A percentile compares a stretch with the other conserved stretches of the same genome.
Evolutionary conservation across 2,113 vertebrate species (phyloP).

Genomic region (Lathamus discolor): DNA sequence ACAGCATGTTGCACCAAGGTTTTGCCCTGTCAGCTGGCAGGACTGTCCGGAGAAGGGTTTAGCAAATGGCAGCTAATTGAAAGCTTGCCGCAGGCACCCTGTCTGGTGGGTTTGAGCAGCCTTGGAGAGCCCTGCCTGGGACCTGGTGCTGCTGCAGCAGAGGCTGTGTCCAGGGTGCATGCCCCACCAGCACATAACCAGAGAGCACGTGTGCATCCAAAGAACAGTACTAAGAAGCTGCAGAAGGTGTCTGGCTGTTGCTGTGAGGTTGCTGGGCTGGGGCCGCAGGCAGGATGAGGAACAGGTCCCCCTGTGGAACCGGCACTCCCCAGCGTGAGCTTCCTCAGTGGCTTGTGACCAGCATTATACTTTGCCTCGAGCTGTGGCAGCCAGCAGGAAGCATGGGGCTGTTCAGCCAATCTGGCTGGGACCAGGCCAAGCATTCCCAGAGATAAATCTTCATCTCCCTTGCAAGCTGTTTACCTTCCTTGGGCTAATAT

Average conservation of each 20-base stretch:
- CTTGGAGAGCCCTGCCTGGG: background rate
- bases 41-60: background rate
- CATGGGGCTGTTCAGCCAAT: background rate
- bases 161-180: rapidly evolving
- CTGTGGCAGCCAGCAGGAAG: background rate
- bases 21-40: background rate
- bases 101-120: background rate
- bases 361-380: background rate
- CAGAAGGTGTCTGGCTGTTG: background rate
- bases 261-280: background rate
- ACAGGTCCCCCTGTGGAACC: rapidly evolving
- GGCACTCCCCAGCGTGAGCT: background rate
- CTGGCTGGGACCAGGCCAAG: conserved; percentile 21
- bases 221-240: background rate
- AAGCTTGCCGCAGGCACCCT: background rate
- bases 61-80: background rate
- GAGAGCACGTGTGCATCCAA: background rate
- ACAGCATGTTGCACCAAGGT: background rate
- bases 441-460: conserved; percentile 55
- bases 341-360: background rate
- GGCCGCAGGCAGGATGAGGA: background rate
- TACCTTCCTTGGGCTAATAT: conserved; percentile 70
- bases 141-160: rapidly evolving
- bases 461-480: conserved; percentile 47
- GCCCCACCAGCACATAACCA: rapidly evolving